Evolutionary conservation across 1,140 invertebrate species (phyloP).

Genomic region (Heliconius eleuchia): DNA sequence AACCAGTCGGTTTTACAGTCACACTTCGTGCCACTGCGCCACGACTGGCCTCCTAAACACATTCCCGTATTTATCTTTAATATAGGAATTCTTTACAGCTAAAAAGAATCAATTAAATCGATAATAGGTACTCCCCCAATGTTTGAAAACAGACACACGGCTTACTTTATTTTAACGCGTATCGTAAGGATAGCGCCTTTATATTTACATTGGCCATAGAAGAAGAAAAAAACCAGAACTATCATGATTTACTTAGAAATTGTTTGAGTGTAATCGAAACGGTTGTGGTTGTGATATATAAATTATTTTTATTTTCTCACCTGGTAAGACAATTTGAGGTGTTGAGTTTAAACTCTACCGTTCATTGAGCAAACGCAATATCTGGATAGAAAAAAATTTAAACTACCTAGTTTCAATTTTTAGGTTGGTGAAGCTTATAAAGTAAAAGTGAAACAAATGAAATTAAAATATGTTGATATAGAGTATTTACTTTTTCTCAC

Average conservation of each 20-base stretch:
- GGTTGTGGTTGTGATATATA: not conserved
- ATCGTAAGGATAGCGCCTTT: not conserved
- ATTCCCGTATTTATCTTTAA: too few species aligned
- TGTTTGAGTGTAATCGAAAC: not conserved
- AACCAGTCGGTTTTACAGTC: too few species aligned
- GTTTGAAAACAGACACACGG: not conserved
- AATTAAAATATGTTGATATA: not conserved
- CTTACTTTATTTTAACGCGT: conserved; percentile 2
- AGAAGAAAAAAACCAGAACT: not conserved
- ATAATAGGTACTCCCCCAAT: not conserved
- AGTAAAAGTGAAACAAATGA: too few species aligned
- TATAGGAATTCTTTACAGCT: not conserved
- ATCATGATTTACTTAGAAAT: not conserved
- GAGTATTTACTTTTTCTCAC: not conserved
- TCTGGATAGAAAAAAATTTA: too few species aligned
- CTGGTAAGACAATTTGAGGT: too few species aligned
- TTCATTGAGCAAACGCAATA: too few species aligned
- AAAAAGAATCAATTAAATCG: not conserved
- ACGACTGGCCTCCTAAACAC: too few species aligned
- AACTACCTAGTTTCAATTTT: too few species aligned
- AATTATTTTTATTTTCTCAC: too few species aligned
- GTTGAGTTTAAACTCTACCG: too few species aligned
- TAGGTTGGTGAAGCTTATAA: too few species aligned
- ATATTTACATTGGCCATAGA: not conserved
- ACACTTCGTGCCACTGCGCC: too few species aligned